A percentile compares a stretch with the other conserved stretches of the same genome.
Evolutionary conservation across 2,888 invertebrate genomes (phyloP).

Genomic region (Spisula solida): DNA sequence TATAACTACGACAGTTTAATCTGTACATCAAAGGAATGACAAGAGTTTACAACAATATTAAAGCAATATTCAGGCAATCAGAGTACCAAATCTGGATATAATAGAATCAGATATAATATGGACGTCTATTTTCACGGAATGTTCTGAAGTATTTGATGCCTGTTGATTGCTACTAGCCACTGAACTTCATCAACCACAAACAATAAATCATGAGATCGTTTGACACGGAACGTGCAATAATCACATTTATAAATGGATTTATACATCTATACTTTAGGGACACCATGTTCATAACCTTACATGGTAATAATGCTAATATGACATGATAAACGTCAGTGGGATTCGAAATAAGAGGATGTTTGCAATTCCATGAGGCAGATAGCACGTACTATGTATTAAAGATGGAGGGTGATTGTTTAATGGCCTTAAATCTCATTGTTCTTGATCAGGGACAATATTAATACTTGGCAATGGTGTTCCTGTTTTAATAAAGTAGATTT

Average conservation of each 20-base stretch:
- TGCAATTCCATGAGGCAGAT: no score
- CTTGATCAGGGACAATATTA: no score
- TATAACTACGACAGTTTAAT: constrained; percentile 17
- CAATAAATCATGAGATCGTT: neutral
- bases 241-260: neutral
- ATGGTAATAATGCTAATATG: neutral
- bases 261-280: neutral
- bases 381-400: no score
- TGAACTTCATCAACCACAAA: neutral
- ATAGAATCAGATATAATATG: constrained; percentile 20
- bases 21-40: neutral
- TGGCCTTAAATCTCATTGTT: no score
- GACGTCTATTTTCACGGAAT: neutral
- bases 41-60: constrained; percentile 7
- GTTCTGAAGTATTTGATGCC: neutral
- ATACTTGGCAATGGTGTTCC: no score
- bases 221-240: neutral
- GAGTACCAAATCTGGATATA: neutral
- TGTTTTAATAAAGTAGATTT: no score
- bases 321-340: neutral
- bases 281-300: neutral
- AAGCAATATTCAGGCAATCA: constrained; percentile 14
- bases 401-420: no score
- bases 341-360: no score
- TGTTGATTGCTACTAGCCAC: neutral